These are phyloP conservation scores for Megathymus violae DNA, from an alignment of 1,140 invertebrate genomes.

Conservation along the genomic window DNA sequence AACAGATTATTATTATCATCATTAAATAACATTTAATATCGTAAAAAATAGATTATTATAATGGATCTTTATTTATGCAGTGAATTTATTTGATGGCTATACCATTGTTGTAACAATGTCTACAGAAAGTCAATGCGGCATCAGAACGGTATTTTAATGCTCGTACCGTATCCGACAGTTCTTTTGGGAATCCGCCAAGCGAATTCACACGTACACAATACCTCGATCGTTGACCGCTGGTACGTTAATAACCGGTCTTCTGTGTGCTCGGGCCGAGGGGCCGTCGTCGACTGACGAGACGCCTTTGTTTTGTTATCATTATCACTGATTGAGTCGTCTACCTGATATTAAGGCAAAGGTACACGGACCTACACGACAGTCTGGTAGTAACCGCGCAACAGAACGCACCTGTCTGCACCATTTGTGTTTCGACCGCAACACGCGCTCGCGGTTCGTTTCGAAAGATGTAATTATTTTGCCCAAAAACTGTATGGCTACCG, in stretches of 20 bases:
- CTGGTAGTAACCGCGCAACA: constrained; percentile 38
- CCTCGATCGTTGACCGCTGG: constrained; percentile 48
- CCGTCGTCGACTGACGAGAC: constrained; percentile 21
- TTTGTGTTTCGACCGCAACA: constrained; percentile 28
- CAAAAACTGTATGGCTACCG: constrained; percentile 49
- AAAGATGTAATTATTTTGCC: constrained; percentile 56
- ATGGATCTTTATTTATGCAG: too few species aligned
- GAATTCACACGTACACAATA: constrained; percentile 44
- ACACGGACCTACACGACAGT: constrained; percentile 53
- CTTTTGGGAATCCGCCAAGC: constrained; percentile 34
- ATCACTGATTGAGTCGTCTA: constrained; percentile 66
- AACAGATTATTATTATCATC: too few species aligned
- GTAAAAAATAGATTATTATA: too few species aligned
- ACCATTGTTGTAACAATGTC: not conserved
- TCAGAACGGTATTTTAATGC: not conserved
- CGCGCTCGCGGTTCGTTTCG: constrained; percentile 32
- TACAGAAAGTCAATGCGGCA: not conserved
- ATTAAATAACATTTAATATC: too few species aligned
- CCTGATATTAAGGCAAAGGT: constrained; percentile 63
- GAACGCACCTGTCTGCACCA: constrained; percentile 47
- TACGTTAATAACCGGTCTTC: constrained; percentile 51
- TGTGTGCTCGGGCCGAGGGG: constrained; percentile 27
- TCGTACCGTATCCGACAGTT: constrained; percentile 2
- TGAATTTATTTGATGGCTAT: too few species aligned
- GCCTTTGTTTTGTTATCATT: constrained; percentile 55